phyloP scores from a whole-genome alignment of 2,888 invertebrate species.

The Embidobia sp. region DNA sequence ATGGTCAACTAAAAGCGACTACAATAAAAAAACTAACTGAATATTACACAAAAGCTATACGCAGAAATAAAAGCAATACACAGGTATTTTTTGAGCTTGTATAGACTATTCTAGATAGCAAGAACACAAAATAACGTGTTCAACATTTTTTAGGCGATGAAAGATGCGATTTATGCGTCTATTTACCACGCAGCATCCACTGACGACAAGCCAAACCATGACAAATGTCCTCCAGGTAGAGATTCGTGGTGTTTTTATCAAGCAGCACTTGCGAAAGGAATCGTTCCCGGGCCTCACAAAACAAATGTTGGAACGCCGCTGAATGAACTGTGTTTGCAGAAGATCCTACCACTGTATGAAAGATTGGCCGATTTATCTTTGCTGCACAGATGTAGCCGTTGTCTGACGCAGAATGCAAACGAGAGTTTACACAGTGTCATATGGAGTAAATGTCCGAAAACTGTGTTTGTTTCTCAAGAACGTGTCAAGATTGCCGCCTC shows the following conservation, averaged over 20 bases:
- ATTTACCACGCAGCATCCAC: conserved; percentile 41
- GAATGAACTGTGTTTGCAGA: conserved; percentile 33
- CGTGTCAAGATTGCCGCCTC: conserved; percentile 21
- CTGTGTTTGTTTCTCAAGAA: conserved; percentile 2
- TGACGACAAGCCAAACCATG: conserved; percentile 43
- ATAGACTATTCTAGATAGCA: neutral
- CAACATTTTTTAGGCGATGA: conserved; percentile 41
- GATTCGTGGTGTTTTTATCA: conserved; percentile 62
- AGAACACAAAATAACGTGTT: neutral
- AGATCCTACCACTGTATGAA: conserved; percentile 40
- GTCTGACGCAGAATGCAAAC: conserved; percentile 53
- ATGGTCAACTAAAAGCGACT: conserved; percentile 27
- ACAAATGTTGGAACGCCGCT: conserved; percentile 26
- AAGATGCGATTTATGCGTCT: conserved; percentile 45
- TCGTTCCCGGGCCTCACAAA: conserved; percentile 28
- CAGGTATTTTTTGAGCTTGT: conserved; percentile 21
- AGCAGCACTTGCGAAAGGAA: conserved; percentile 41
- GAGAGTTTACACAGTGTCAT: conserved; percentile 44
- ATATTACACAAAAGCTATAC: conserved; percentile 46
- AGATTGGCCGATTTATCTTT: conserved; percentile 24
- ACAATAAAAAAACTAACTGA: conserved; percentile 27
- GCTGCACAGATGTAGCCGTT: conserved; percentile 34
- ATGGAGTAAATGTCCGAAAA: conserved; percentile 47
- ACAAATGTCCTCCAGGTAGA: conserved; percentile 26
- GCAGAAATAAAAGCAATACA: conserved; percentile 37